Evolutionary conservation across 2,113 vertebrate genomes (phyloP).

Genomic region (Gymnobelideus leadbeateri): DNA sequence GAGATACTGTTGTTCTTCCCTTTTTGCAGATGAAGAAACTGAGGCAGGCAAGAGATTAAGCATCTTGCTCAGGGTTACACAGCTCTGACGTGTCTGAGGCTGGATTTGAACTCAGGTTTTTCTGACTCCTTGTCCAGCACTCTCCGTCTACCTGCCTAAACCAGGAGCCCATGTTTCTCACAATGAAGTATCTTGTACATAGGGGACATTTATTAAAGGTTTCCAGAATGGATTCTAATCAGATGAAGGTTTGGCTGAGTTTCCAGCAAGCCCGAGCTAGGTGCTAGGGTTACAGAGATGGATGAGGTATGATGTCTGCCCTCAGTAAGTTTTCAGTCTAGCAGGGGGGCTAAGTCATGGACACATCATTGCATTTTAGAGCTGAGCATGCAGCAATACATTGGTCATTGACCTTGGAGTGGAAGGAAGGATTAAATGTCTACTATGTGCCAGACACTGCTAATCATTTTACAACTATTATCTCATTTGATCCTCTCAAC

Average conservation of each 20-base stretch:
- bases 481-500: too few relatives aligned
- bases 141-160: background rate
- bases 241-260: background rate
- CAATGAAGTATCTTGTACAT: background rate
- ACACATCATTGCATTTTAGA: too few relatives aligned
- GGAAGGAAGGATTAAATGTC: too few relatives aligned
- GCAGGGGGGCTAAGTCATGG: background rate
- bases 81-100: background rate
- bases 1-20: conserved; percentile 10
- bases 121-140: background rate
- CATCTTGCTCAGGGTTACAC: background rate
- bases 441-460: too few relatives aligned
- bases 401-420: too few relatives aligned
- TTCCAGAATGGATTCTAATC: background rate
- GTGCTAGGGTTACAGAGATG: background rate
- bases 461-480: too few relatives aligned
- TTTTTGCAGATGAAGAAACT: background rate
- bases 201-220: background rate
- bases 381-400: too few relatives aligned
- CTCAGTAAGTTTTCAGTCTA: background rate
- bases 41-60: background rate
- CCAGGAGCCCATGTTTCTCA: background rate
- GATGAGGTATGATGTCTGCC: background rate
- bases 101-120: background rate
- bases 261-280: background rate